Conservation (phyloP, 2,888 invertebrate species). For the Epistrophe eligans region DNA sequence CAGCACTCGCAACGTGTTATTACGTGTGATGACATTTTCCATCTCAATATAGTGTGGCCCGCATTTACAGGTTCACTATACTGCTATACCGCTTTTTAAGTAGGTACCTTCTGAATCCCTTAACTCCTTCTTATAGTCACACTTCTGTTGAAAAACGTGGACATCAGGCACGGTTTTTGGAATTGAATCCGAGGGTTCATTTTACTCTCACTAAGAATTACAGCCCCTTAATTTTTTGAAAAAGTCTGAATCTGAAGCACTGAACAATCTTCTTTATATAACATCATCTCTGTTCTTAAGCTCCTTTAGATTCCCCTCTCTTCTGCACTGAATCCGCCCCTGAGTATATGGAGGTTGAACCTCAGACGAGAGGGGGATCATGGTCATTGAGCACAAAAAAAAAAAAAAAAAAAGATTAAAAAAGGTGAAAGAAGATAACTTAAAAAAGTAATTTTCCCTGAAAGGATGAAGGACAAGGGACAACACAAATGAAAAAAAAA, state of each 20-base stretch:
- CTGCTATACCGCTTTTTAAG: constrained; percentile 21
- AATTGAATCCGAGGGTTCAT: neutral
- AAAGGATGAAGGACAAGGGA: constrained; percentile 50
- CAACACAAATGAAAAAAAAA: constrained; percentile 5
- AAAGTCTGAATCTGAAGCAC: neutral
- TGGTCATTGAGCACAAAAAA: constrained; percentile 35
- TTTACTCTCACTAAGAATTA: neutral
- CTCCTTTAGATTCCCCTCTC: neutral
- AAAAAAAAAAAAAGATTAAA: constrained; percentile 22
- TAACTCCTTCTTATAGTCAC: constrained; percentile 19
- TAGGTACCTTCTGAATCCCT: constrained; percentile 29
- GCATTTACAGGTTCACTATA: constrained; percentile 41
- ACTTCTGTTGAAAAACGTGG: constrained; percentile 1
- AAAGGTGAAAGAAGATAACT: constrained; percentile 52
- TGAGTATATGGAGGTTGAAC: constrained; percentile 26
- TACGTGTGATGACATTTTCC: constrained; percentile 73
- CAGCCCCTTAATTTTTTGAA: neutral
- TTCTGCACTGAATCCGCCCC: neutral
- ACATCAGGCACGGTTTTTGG: neutral
- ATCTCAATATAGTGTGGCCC: constrained; percentile 51
- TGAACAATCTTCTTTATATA: neutral
- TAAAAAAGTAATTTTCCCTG: constrained; percentile 67
- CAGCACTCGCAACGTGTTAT: constrained; percentile 61
- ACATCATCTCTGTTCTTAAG: neutral
- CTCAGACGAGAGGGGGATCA: constrained; percentile 48